phyloP scores from a whole-genome alignment of 2,113 vertebrate species.

The Myanophis thanlyinensis region DNA sequence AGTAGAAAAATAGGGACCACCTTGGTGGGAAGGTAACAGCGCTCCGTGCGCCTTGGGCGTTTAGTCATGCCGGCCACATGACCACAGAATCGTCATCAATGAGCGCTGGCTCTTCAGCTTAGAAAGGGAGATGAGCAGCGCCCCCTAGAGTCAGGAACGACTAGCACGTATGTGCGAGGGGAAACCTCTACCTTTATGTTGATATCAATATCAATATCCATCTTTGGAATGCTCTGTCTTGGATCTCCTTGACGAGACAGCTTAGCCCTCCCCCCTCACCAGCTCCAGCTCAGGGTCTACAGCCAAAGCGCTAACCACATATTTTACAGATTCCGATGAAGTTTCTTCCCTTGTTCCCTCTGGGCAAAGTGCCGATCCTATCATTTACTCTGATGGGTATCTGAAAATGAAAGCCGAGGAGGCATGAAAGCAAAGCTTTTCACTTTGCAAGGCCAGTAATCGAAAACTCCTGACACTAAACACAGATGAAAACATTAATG shows the following conservation, averaged over 20 bases:
- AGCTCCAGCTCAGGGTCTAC: neutral
- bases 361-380: conserved; percentile 31
- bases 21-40: too few relatives aligned
- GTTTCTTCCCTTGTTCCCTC: neutral
- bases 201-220: neutral
- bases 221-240: neutral
- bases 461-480: conserved; percentile 69
- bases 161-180: too few relatives aligned
- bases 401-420: conserved; percentile 64
- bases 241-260: neutral
- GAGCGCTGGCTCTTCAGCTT: too few relatives aligned
- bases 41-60: too few relatives aligned
- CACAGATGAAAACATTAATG: conserved; percentile 75
- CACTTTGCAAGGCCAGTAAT: conserved; percentile 48
- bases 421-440: conserved; percentile 53
- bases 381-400: conserved; percentile 6
- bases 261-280: fast-evolving
- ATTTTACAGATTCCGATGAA: neutral
- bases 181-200: too few relatives aligned
- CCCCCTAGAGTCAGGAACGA: too few relatives aligned
- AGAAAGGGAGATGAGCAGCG: too few relatives aligned
- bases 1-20: too few relatives aligned
- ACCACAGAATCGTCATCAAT: too few relatives aligned
- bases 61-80: too few relatives aligned
- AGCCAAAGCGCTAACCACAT: fast-evolving